Conservation (phyloP, 2,113 vertebrate species). For the Motacilla tschutschensis region DNA sequence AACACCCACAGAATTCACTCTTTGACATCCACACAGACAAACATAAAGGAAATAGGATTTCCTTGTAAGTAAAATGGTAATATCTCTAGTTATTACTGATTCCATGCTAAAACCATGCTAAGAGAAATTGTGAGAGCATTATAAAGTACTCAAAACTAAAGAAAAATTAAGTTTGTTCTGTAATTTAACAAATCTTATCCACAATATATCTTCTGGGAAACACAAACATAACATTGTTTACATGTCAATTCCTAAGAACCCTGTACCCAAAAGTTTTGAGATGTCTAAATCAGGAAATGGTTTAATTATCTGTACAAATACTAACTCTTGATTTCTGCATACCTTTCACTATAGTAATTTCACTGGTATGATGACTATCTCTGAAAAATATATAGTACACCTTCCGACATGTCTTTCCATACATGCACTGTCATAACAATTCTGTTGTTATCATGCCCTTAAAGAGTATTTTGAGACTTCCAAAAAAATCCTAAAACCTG, state of each 20-base stretch:
- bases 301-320: background rate
- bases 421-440: background rate
- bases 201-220: background rate
- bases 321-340: background rate
- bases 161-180: background rate
- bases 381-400: background rate
- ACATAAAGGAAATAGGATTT: conserved; percentile 7
- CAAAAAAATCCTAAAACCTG: background rate
- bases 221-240: background rate
- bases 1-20: conserved; percentile 39
- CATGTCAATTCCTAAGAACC: background rate
- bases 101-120: background rate
- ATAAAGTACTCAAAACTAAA: background rate
- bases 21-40: conserved; percentile 5
- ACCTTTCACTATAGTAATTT: background rate
- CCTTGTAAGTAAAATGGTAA: background rate
- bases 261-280: background rate
- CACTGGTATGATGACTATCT: background rate
- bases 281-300: background rate
- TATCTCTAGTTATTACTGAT: background rate
- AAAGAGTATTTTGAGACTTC: background rate
- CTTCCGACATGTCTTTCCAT: background rate
- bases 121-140: background rate
- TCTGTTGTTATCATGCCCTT: background rate
- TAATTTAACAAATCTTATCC: background rate